These are phyloP conservation scores for Porites australiensis DNA, from an alignment of 64 coral and sea anemone genomes.

Conservation along the genomic window DNA sequence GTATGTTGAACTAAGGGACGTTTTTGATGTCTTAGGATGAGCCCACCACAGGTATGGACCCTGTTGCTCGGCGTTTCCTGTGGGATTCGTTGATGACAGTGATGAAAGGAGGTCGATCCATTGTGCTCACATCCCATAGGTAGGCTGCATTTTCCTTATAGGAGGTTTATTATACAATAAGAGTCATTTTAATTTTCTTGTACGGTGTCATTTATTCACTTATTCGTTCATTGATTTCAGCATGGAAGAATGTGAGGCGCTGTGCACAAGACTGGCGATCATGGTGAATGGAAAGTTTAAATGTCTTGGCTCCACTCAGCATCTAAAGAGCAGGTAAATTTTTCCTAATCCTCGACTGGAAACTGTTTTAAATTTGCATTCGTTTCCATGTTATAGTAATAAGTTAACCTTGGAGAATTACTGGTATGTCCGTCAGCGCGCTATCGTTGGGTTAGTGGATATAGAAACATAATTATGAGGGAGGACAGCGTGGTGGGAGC, in stretches of 20 bases:
- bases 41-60: conserved; percentile 97
- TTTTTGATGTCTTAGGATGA: conserved; percentile 75
- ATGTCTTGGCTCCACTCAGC: conserved; percentile 90
- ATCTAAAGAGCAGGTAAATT: conserved; percentile 95
- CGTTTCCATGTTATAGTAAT: too few species aligned
- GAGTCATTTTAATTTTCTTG: background rate
- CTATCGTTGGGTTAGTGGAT: too few species aligned
- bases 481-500: too few species aligned
- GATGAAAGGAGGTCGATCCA: conserved; percentile 95
- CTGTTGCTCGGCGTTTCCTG: conserved; percentile 91
- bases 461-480: too few species aligned
- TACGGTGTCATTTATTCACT: background rate
- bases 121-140: conserved; percentile 98
- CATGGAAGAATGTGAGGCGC: conserved; percentile 98
- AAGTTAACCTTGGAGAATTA: too few species aligned
- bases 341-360: too few species aligned
- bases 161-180: too few species aligned
- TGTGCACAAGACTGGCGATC: conserved; percentile 94
- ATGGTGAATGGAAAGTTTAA: conserved; percentile 99
- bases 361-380: too few species aligned
- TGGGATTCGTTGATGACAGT: conserved; percentile 92
- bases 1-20: too few species aligned
- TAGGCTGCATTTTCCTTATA: background rate
- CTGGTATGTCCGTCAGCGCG: too few species aligned
- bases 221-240: conserved; percentile 33